Conservation (phyloP, 2,888 invertebrate species). For the Ommatoiulus sabulosus region DNA sequence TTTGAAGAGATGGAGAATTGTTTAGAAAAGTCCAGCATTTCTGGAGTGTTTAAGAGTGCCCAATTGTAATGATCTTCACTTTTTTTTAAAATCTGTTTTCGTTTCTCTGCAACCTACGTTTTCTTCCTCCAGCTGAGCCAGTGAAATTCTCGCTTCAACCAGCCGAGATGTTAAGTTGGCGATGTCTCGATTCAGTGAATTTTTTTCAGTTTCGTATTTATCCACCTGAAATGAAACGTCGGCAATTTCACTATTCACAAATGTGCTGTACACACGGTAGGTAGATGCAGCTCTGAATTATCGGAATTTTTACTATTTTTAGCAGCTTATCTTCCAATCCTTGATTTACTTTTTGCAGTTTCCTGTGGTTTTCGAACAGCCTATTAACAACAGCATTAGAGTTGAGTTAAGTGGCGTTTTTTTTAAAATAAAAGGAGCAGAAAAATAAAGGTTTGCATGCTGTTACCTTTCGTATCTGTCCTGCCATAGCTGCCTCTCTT, state of each 20-base stretch:
- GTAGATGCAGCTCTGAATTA: no score
- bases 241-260: background rate
- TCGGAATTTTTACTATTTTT: slow-evolving; percentile 77
- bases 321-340: slow-evolving; percentile 93
- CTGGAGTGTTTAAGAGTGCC: no score
- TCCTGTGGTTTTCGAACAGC: slow-evolving; percentile 91
- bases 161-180: slow-evolving; percentile 75
- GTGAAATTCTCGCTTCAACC: slow-evolving; percentile 67
- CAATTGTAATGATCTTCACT: no score
- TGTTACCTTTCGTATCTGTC: slow-evolving; percentile 88
- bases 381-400: slow-evolving; percentile 69
- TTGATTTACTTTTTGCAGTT: slow-evolving; percentile 94
- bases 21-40: no score
- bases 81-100: no score
- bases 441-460: background rate
- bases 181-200: slow-evolving; percentile 86
- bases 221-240: slow-evolving; percentile 71
- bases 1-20: no score
- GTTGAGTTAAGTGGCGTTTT: background rate
- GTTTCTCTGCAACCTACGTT: slow-evolving; percentile 66
- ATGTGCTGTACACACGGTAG: no score
- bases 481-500: slow-evolving; percentile 87
- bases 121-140: slow-evolving; percentile 69
- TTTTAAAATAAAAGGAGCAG: background rate
- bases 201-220: slow-evolving; percentile 90